Conservation (phyloP, 2,888 invertebrate genomes). For the Rhorus exstirpatorius region DNA sequence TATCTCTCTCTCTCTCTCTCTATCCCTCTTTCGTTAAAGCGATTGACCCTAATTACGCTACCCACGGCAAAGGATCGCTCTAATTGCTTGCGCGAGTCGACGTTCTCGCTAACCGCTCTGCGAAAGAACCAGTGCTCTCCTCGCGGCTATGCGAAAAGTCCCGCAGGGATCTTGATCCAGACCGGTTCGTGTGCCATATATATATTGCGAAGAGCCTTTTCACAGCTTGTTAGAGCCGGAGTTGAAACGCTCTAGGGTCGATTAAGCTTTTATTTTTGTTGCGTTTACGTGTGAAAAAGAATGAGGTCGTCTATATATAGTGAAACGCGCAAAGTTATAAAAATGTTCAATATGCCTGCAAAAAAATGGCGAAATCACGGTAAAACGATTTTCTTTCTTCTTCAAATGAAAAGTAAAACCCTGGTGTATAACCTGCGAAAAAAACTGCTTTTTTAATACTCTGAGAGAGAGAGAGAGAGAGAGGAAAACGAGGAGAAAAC, state of each 20-base stretch:
- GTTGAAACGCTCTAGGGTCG: slow-evolving; percentile 1
- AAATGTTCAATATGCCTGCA: background rate
- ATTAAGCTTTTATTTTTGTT: background rate
- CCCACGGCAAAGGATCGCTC: background rate
- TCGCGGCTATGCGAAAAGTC: slow-evolving; percentile 9
- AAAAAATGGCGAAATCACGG: background rate
- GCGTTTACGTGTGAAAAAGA: background rate
- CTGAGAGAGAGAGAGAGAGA: slow-evolving; percentile 5
- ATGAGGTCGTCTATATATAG: background rate
- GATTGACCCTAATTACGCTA: slow-evolving; percentile 16
- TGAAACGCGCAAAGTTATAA: background rate
- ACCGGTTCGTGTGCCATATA: background rate
- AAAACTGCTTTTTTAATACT: slow-evolving; percentile 22
- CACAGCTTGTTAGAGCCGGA: slow-evolving; percentile 1
- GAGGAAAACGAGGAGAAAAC: background rate
- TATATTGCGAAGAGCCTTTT: background rate
- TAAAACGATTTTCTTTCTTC: background rate
- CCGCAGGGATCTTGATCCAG: slow-evolving; percentile 5
- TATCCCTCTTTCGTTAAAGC: background rate
- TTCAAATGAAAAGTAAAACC: background rate
- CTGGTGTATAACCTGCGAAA: slow-evolving; percentile 12
- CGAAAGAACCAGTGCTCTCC: background rate
- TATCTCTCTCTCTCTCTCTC: background rate
- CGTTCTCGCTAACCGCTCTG: background rate
- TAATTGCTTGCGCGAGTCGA: slow-evolving; percentile 11